Base-by-base conservation (phyloP, 2,113 vertebrate genomes). In the Cygnus buccinator region DNA sequence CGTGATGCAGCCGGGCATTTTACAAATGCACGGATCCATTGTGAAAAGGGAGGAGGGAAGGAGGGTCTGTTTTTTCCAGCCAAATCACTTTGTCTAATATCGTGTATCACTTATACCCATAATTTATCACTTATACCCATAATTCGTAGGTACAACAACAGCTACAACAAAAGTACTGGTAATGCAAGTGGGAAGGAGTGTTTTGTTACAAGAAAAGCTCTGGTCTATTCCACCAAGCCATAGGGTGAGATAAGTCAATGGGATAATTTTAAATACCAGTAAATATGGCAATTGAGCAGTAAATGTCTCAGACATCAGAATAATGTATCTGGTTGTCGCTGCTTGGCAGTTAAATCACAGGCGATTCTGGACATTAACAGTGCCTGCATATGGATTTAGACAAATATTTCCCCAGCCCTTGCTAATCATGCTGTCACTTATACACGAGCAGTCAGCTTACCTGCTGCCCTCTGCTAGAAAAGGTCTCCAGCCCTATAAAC, bases 401-500 rank as follows among this genome's bases (percentile, higher is more conserved):
- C 44, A 78, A 92, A 79, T 48, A 58, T 84, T 90, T 87, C 57
- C 57, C 57, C 83, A 92, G 70, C 58, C 39, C 70, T 73, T 79
- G 76, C 83, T 90, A 71, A 75, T 75, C 72, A 66, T 35, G 76
- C 72, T 90, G 86, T 82, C 94, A 82, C 83, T n/a, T 44, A 68
- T 29, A 72, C 78, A 92, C 0, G 1, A 81, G 90, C 84, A 58
- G 68, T 0, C 15, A 54, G 83, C 33, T 87, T 82, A 89, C 93
- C 86, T 79, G 80, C 76, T 92, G 90, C 94, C 94, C 94, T 89
- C 79, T 0, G 31, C 67, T 77, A 84, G 76, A n/a, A 39, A 57
- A 84, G 90, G 92, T 78, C 88, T 84, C 91, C 90, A 94, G 88
- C 83, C 90, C 88, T 28, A 72, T 54, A 90, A 95, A 97, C 73